A percentile compares a stretch with the other conserved stretches of the same genome.
phyloP scores from a whole-genome alignment of 2,797 vertebrate species.

The Rhyacichthys aspro region DNA sequence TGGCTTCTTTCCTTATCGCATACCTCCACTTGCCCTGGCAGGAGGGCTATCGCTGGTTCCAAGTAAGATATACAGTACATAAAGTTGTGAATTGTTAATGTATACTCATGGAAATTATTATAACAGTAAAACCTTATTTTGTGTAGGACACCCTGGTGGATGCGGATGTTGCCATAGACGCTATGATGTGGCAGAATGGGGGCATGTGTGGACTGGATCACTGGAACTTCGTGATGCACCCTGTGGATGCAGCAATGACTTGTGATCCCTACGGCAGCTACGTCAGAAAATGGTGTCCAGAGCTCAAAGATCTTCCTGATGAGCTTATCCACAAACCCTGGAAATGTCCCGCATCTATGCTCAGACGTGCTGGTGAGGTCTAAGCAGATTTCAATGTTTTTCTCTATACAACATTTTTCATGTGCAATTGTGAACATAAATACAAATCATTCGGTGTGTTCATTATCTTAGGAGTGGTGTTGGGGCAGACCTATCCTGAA shows the following conservation, averaged over 20 bases:
- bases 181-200: constrained; percentile 84
- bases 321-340: constrained; percentile 81
- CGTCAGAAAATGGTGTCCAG: constrained; percentile 79
- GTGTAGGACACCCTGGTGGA: constrained; percentile 78
- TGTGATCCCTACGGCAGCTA: constrained; percentile 74
- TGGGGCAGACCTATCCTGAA: constrained; percentile 72
- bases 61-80: constrained; percentile 51
- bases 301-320: constrained; percentile 71
- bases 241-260: constrained; percentile 77
- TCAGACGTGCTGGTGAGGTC: constrained; percentile 73
- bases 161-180: constrained; percentile 80
- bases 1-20: constrained; percentile 80
- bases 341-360: constrained; percentile 73
- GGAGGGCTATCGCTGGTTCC: constrained; percentile 81
- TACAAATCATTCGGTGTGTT: constrained; percentile 4
- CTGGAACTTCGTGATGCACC: constrained; percentile 84
- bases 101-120: not conserved
- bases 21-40: constrained; percentile 80
- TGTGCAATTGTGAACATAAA: not conserved
- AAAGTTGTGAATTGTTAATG: not conserved
- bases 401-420: not conserved
- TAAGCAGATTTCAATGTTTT: no score
- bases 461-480: constrained; percentile 58
- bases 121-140: no score
- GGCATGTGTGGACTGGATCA: constrained; percentile 82